Percentiles rank a stretch among this genome's conserved stretches.
These are phyloP conservation scores for Tetrax tetrax DNA, from an alignment of 2,113 vertebrate genomes.

Conservation along the genomic window DNA sequence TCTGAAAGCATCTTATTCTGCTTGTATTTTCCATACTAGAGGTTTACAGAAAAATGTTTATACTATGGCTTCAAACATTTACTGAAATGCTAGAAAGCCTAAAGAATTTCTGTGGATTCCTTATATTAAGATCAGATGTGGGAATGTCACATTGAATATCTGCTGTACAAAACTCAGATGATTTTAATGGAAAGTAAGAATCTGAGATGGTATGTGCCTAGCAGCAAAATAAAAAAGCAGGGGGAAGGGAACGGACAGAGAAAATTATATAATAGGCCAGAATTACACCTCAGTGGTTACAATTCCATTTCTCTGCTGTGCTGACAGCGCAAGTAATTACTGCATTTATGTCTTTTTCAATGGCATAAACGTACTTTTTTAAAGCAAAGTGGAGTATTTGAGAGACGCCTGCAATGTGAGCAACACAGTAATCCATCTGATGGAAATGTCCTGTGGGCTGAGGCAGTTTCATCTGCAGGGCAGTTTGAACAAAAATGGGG, in stretches of 20 bases:
- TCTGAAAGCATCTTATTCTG: conserved; percentile 4
- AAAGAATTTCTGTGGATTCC: conserved; percentile 63
- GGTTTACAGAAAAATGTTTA: conserved; percentile 58
- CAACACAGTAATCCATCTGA: background rate
- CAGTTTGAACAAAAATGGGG: background rate
- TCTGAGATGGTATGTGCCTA: conserved; percentile 32
- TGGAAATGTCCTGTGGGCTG: background rate
- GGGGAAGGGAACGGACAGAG: background rate
- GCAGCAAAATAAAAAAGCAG: conserved; percentile 6
- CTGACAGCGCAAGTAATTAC: conserved; percentile 32
- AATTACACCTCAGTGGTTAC: background rate
- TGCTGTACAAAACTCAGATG: conserved; percentile 26
- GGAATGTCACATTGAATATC: conserved; percentile 37
- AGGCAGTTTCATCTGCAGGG: background rate
- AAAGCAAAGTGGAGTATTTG: background rate
- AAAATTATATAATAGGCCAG: background rate
- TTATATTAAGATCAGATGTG: conserved; percentile 67
- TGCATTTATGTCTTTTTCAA: background rate
- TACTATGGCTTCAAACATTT: conserved; percentile 46
- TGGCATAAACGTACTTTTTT: background rate
- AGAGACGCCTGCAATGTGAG: background rate
- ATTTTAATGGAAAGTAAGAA: conserved; percentile 29
- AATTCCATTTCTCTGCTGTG: background rate
- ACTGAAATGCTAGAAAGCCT: conserved; percentile 60
- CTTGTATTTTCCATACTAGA: conserved; percentile 44